A percentile compares a stretch with the other conserved stretches of the same genome.
Evolutionary conservation across 2,797 vertebrate genomes (phyloP).

Genomic region (Buphagus erythrorhynchus): DNA sequence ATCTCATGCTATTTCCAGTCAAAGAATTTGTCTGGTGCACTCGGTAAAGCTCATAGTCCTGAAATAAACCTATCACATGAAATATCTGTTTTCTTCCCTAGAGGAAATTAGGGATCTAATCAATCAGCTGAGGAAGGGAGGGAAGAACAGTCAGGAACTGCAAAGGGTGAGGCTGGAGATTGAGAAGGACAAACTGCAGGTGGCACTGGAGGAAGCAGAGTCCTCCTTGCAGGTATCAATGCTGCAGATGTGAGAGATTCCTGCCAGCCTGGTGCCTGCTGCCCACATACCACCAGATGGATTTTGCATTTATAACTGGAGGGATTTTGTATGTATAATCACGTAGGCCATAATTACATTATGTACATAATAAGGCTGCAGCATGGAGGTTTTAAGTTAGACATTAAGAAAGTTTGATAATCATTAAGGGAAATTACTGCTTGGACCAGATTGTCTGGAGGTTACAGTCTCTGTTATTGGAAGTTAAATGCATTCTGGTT

Average conservation of each 20-base stretch:
- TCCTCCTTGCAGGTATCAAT: conserved; percentile 75
- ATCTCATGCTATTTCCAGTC: neutral
- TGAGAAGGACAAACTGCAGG: conserved; percentile 81
- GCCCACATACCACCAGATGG: neutral
- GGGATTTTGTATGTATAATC: neutral
- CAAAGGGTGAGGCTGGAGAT: conserved; percentile 78
- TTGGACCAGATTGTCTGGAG: neutral
- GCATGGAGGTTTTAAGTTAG: neutral
- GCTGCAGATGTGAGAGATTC: neutral
- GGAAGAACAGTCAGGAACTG: conserved; percentile 73
- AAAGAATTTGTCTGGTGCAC: neutral
- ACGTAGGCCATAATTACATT: neutral
- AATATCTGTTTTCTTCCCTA: conserved; percentile 39
- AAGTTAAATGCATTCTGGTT: neutral
- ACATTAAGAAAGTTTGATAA: neutral
- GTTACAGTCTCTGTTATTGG: neutral
- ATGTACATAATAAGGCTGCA: neutral
- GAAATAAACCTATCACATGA: neutral
- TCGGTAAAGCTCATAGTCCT: neutral
- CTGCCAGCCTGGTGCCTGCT: neutral
- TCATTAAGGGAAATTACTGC: neutral
- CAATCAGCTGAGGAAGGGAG: conserved; percentile 79
- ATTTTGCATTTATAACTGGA: neutral
- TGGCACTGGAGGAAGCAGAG: conserved; percentile 81
- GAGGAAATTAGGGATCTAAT: conserved; percentile 84